These are phyloP conservation scores for Scaptomyza graminum DNA, from an alignment of 1,140 invertebrate genomes.

Conservation along the genomic window DNA sequence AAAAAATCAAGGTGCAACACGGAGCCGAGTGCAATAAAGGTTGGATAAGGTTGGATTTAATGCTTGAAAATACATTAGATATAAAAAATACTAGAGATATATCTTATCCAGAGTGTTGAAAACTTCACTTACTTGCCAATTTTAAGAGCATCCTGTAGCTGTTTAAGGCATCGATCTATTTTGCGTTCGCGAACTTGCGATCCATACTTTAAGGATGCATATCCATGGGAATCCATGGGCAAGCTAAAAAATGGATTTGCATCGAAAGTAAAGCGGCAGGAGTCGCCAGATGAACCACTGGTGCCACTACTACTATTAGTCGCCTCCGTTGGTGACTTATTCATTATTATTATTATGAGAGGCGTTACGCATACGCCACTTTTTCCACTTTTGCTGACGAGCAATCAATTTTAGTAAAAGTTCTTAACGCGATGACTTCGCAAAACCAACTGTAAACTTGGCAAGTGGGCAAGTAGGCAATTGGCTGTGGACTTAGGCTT, in stretches of 20 bases:
- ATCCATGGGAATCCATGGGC: slow-evolving; percentile 58
- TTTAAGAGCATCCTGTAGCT: slow-evolving; percentile 67
- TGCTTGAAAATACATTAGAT: too few species aligned
- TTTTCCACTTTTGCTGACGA: not conserved
- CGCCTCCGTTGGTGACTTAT: slow-evolving; percentile 10
- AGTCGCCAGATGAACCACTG: not conserved
- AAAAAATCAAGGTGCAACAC: too few species aligned
- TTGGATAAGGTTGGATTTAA: too few species aligned
- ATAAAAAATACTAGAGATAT: too few species aligned
- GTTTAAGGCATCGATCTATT: slow-evolving; percentile 75
- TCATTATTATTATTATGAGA: slow-evolving; percentile 13
- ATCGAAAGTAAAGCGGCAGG: slow-evolving; percentile 57
- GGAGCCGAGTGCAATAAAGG: too few species aligned
- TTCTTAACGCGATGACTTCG: slow-evolving; percentile 54
- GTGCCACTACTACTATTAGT: not conserved
- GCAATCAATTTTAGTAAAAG: slow-evolving; percentile 18
- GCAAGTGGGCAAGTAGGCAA: slow-evolving; percentile 19
- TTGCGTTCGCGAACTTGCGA: slow-evolving; percentile 75
- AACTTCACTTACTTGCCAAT: slow-evolving; percentile 48
- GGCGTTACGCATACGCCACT: slow-evolving; percentile 52
- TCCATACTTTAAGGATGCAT: slow-evolving; percentile 64
- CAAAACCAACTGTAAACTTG: slow-evolving; percentile 48
- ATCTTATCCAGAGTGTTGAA: not conserved
- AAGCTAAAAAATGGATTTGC: slow-evolving; percentile 60
- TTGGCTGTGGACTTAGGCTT: slow-evolving; percentile 17